These are phyloP conservation scores for Spodoptera picta DNA, from an alignment of 2,888 invertebrate genomes.

Conservation along the genomic window DNA sequence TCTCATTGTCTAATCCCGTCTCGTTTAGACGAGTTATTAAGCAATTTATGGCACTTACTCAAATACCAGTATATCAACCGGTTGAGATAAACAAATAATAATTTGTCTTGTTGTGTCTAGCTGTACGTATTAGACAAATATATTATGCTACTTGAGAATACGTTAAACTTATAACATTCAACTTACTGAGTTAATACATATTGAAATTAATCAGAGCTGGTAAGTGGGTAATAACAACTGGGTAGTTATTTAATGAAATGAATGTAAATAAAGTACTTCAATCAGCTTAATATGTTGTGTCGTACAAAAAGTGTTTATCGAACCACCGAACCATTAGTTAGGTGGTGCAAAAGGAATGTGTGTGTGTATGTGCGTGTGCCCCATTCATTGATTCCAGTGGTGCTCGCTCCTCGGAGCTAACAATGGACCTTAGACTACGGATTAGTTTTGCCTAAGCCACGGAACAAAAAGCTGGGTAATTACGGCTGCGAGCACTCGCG, in stretches of 20 bases:
- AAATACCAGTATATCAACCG: constrained; percentile 22
- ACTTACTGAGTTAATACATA: too few species aligned
- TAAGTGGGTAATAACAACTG: too few species aligned
- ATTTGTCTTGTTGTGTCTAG: constrained; percentile 7
- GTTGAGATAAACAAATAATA: constrained; percentile 29
- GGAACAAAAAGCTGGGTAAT: constrained; percentile 53
- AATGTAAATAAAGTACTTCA: too few species aligned
- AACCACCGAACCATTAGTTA: too few species aligned
- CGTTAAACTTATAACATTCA: background rate
- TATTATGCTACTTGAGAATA: background rate
- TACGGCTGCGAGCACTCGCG: constrained; percentile 38
- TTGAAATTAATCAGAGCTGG: too few species aligned
- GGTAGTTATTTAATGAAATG: too few species aligned
- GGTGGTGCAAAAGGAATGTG: too few species aligned
- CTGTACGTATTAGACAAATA: background rate
- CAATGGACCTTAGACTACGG: constrained; percentile 45
- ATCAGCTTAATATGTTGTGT: too few species aligned
- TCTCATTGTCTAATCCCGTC: constrained; percentile 41
- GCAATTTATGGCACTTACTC: constrained; percentile 31
- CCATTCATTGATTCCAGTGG: constrained; percentile 38
- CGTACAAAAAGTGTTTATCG: too few species aligned
- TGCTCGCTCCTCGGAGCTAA: constrained; percentile 17
- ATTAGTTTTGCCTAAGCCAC: constrained; percentile 49
- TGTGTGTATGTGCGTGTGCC: background rate
- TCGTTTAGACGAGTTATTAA: constrained; percentile 37